A percentile compares a stretch with the other conserved stretches of the same genome.
Evolutionary conservation across 1,140 invertebrate species (phyloP).

Genomic region (Dinothrombium tinctorium): DNA sequence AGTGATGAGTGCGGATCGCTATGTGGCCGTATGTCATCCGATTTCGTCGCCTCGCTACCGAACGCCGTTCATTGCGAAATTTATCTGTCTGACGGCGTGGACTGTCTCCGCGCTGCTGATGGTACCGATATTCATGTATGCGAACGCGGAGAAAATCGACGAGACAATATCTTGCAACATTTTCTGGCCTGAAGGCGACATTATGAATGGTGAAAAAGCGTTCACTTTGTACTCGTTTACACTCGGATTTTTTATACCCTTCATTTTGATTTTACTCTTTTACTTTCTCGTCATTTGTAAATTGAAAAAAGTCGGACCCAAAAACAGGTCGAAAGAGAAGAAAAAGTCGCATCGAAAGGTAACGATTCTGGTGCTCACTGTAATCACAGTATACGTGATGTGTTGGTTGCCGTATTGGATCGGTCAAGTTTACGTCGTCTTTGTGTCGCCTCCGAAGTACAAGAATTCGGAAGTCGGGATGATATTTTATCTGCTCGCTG

Average conservation of each 20-base stretch:
- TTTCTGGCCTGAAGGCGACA: constrained; percentile 38
- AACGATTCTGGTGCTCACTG: constrained; percentile 76
- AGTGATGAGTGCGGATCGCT: constrained; percentile 89
- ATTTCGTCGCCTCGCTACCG: constrained; percentile 59
- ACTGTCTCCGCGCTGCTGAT: constrained; percentile 54
- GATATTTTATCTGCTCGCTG: constrained; percentile 51
- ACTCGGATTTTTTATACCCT: constrained; percentile 71
- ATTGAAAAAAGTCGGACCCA: constrained; percentile 30
- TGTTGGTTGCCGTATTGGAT: constrained; percentile 96
- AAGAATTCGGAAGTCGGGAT: constrained; percentile 42
- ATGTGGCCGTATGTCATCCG: constrained; percentile 84
- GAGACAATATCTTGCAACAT: constrained; percentile 43
- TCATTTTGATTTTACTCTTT: constrained; percentile 78
- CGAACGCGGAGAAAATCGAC: constrained; percentile 34
- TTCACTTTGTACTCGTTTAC: constrained; percentile 80
- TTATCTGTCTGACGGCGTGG: constrained; percentile 64
- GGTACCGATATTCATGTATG: constrained; percentile 72
- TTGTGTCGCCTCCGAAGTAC: constrained; percentile 22
- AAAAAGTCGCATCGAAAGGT: constrained; percentile 74
- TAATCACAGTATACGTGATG: constrained; percentile 80
- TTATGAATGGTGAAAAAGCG: constrained; percentile 31
- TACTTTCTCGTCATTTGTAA: constrained; percentile 81
- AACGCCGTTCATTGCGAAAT: constrained; percentile 58
- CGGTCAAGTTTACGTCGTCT: constrained; percentile 30
- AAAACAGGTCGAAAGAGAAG: constrained; percentile 55